A percentile compares a stretch with the other conserved stretches of the same genome.
These are phyloP conservation scores for Parambassis ranga DNA, from an alignment of 2,797 vertebrate genomes.

Conservation along the genomic window DNA sequence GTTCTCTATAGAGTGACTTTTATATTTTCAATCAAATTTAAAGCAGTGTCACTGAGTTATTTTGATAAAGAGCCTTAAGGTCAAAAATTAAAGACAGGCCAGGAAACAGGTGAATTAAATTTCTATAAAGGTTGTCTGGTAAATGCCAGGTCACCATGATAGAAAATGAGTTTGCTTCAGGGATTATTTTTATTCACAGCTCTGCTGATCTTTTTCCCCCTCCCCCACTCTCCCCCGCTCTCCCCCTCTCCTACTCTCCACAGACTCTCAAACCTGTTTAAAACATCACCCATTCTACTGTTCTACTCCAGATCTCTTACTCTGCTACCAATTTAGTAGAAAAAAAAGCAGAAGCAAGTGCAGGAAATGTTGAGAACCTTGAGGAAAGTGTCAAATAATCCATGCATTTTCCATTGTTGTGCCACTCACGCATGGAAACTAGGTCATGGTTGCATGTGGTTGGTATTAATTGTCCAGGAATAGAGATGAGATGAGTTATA, in stretches of 20 bases:
- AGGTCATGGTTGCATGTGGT: background rate
- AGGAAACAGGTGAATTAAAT: conserved; percentile 33
- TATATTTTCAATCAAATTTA: conserved; percentile 16
- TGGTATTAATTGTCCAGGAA: too few relatives aligned
- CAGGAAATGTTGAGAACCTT: background rate
- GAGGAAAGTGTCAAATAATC: background rate
- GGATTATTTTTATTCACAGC: conserved; percentile 33
- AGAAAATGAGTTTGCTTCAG: conserved; percentile 41
- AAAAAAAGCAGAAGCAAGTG: background rate
- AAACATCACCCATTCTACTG: background rate
- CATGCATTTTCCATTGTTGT: background rate
- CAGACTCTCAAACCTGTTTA: conserved; percentile 2
- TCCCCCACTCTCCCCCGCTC: background rate
- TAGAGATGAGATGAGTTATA: too few relatives aligned
- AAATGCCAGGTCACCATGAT: conserved; percentile 55
- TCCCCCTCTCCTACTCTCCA: background rate
- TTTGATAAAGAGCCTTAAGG: conserved; percentile 8
- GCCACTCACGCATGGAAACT: too few relatives aligned
- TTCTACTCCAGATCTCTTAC: background rate
- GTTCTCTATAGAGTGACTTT: background rate
- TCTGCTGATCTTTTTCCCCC: conserved; percentile 31
- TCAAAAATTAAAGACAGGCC: conserved; percentile 11
- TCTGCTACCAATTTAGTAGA: background rate
- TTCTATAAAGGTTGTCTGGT: conserved; percentile 40
- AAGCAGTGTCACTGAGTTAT: background rate